phyloP scores from a whole-genome alignment of 2,797 vertebrate genomes.

The Tinamus major region DNA sequence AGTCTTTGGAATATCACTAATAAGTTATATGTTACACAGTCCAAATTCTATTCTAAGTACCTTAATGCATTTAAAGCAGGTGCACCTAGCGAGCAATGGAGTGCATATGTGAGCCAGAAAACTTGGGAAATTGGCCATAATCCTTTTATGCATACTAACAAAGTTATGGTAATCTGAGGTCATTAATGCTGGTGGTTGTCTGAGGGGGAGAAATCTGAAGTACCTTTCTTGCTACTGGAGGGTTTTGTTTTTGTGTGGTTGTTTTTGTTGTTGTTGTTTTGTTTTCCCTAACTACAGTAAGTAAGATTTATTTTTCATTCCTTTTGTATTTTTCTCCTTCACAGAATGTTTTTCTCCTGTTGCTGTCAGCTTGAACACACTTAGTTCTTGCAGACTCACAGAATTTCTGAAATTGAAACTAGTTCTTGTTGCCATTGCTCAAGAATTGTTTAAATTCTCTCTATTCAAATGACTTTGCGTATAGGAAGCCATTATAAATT shows the following conservation, averaged over 20 bases:
- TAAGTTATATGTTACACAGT: not conserved
- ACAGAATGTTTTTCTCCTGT: not conserved
- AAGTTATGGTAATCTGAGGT: not conserved
- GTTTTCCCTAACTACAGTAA: not conserved
- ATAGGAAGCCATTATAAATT: not conserved
- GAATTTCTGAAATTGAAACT: not conserved
- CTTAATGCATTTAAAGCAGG: not conserved
- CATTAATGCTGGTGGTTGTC: not conserved
- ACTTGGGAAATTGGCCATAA: not conserved
- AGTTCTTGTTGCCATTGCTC: not conserved
- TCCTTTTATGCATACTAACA: not conserved
- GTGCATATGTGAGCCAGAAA: not conserved
- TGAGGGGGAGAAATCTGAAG: not conserved
- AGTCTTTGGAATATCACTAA: not conserved
- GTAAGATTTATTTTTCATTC: not conserved
- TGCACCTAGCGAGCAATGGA: not conserved
- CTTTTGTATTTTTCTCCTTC: too few species aligned
- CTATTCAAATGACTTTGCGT: not conserved
- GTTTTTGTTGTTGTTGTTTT: not conserved
- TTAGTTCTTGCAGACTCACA: not conserved
- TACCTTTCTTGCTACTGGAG: not conserved
- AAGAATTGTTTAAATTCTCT: not conserved
- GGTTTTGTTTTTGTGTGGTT: not conserved
- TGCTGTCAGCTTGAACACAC: not conserved
- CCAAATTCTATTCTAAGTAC: not conserved